A percentile compares a stretch with the other conserved stretches of the same genome.
Conservation (phyloP, 2,113 vertebrate genomes). For the Aegithalos caudatus region DNA sequence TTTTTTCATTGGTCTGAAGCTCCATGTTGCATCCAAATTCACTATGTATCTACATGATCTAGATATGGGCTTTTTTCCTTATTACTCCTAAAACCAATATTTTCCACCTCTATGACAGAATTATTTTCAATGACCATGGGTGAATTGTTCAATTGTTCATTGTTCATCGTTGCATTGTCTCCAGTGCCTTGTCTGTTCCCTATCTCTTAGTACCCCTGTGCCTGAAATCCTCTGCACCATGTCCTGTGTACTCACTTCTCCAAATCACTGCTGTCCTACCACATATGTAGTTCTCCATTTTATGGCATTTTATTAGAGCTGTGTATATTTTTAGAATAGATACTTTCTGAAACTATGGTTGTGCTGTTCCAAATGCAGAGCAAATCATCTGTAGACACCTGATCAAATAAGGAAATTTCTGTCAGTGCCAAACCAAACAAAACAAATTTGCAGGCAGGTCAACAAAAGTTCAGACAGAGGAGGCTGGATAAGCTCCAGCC, state of each 20-base stretch:
- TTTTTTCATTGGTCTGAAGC: neutral
- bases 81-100: neutral
- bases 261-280: neutral
- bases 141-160: neutral
- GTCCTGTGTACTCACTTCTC: neutral
- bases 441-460: neutral
- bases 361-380: neutral
- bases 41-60: neutral
- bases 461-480: neutral
- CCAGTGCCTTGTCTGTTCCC: neutral
- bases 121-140: neutral
- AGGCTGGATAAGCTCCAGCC: neutral
- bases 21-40: neutral
- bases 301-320: neutral
- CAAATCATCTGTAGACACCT: neutral
- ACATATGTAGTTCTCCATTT: neutral
- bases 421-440: neutral
- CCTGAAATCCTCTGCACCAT: neutral
- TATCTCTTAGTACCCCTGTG: rapidly evolving
- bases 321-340: neutral
- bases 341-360: neutral
- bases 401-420: neutral
- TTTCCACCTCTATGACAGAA: neutral
- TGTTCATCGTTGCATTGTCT: rapidly evolving
- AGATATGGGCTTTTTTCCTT: neutral